Conservation (phyloP, 1,140 invertebrate species). For the Aphelenchoides avenae region DNA sequence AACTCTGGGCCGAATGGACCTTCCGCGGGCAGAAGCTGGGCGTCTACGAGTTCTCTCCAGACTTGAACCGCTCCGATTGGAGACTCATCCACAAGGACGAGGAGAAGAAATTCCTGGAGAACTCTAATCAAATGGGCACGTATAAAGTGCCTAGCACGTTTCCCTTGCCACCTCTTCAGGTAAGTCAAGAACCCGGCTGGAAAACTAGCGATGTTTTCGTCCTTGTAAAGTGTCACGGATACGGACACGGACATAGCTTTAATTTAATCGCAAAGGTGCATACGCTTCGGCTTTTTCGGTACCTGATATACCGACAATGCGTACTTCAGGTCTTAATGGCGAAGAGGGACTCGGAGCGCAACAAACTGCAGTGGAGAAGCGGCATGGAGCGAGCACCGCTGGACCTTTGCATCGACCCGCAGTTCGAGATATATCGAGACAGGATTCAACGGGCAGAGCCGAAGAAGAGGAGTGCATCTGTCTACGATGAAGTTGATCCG, state of each 20-base stretch:
- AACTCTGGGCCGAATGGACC: conserved; percentile 54
- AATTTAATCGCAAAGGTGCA: too few species aligned
- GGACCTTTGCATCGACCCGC: conserved; percentile 51
- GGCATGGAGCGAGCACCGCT: conserved; percentile 40
- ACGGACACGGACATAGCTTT: too few species aligned
- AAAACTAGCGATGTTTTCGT: too few species aligned
- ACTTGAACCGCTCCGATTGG: conserved; percentile 58
- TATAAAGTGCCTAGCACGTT: conserved; percentile 46
- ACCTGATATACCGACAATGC: too few species aligned
- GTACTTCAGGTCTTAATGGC: conserved; percentile 37
- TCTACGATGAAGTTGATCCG: conserved; percentile 53
- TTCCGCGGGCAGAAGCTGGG: conserved; percentile 52
- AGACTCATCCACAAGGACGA: conserved; percentile 55
- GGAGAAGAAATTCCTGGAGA: conserved; percentile 40
- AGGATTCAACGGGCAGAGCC: conserved; percentile 45
- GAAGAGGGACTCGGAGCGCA: conserved; percentile 32
- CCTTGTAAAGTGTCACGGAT: too few species aligned
- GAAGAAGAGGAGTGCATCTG: conserved; percentile 1
- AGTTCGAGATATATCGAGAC: conserved; percentile 44
- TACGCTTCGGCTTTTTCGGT: too few species aligned
- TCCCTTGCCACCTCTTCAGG: conserved; percentile 54
- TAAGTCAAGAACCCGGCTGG: too few species aligned
- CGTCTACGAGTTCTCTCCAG: conserved; percentile 51
- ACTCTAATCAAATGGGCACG: conserved; percentile 30
- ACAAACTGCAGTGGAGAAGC: too few species aligned